A percentile compares a stretch with the other conserved stretches of the same genome.
phyloP scores from a whole-genome alignment of 2,113 vertebrate species.

The Herpailurus yagouaroundi region DNA sequence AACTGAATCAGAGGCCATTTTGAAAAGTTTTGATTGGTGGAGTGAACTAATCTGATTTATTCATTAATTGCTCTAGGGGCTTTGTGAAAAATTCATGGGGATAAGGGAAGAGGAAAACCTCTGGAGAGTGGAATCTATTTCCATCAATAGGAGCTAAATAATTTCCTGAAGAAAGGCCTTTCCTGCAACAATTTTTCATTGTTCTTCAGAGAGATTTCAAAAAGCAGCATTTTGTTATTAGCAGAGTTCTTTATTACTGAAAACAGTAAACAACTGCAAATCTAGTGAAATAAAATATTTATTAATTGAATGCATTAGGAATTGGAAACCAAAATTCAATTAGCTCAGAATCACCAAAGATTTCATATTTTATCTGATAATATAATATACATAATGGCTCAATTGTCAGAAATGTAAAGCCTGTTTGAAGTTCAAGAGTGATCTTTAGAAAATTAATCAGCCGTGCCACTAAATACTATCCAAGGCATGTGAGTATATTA shows the following conservation, averaged over 20 bases:
- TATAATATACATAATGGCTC: background rate
- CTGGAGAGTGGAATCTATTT: background rate
- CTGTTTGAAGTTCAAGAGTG: background rate
- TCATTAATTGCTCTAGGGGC: background rate
- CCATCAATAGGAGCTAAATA: background rate
- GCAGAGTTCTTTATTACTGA: constrained; percentile 52
- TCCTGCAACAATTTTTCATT: constrained; percentile 59
- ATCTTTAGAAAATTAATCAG: background rate
- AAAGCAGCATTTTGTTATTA: constrained; percentile 54
- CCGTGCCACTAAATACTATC: background rate
- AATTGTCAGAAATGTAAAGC: background rate
- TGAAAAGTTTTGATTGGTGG: background rate
- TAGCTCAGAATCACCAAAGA: constrained; percentile 62
- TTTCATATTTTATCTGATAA: background rate
- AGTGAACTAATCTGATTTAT: background rate
- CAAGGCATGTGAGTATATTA: background rate
- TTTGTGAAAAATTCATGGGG: background rate
- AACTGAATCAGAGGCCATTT: background rate
- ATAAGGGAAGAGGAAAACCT: background rate
- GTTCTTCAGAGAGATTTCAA: constrained; percentile 63
- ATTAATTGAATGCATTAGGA: constrained; percentile 55
- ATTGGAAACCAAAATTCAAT: constrained; percentile 62
- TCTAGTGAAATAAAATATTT: constrained; percentile 42
- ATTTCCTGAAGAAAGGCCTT: constrained; percentile 53
- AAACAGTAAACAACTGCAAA: constrained; percentile 64